phyloP scores from a whole-genome alignment of 2,113 vertebrate genomes.

The Puffinus mauretanicus region DNA sequence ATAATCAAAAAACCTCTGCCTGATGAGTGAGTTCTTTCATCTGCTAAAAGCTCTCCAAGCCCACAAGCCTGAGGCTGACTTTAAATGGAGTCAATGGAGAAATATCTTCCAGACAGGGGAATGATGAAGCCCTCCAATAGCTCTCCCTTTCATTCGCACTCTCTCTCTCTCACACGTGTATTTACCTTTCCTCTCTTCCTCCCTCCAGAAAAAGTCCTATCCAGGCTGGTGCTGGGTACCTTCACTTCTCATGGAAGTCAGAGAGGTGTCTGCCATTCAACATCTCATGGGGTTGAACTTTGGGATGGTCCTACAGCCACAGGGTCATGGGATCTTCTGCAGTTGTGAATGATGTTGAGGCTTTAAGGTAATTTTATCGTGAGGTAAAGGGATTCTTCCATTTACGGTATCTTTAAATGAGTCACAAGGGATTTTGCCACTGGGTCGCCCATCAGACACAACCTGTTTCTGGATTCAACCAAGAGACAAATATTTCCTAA shows the following conservation, averaged over 20 bases:
- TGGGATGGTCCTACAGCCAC: not conserved
- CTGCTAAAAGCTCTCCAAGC: slow-evolving; percentile 47
- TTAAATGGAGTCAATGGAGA: slow-evolving; percentile 69
- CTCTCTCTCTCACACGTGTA: not conserved
- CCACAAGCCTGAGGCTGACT: slow-evolving; percentile 54
- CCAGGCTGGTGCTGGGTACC: not conserved
- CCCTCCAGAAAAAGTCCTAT: not conserved
- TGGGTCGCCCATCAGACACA: not conserved
- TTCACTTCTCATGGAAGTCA: not conserved
- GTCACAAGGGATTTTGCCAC: not conserved
- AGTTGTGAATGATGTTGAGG: not conserved
- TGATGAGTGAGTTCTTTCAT: slow-evolving; percentile 68
- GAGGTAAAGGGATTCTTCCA: not conserved
- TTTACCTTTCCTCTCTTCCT: not conserved
- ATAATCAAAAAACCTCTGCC: slow-evolving; percentile 14
- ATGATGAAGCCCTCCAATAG: slow-evolving; percentile 23
- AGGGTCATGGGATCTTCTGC: not conserved
- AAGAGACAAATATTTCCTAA: not conserved
- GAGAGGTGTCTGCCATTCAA: not conserved
- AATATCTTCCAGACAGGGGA: slow-evolving; percentile 54
- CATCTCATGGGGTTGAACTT: not conserved
- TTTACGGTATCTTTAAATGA: not conserved
- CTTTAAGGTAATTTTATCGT: not conserved
- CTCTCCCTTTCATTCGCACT: not conserved
- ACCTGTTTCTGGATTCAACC: not conserved